These are phyloP conservation scores for Boulengeromyrus knoepffleri DNA, from an alignment of 2,113 vertebrate species.

Conservation along the genomic window DNA sequence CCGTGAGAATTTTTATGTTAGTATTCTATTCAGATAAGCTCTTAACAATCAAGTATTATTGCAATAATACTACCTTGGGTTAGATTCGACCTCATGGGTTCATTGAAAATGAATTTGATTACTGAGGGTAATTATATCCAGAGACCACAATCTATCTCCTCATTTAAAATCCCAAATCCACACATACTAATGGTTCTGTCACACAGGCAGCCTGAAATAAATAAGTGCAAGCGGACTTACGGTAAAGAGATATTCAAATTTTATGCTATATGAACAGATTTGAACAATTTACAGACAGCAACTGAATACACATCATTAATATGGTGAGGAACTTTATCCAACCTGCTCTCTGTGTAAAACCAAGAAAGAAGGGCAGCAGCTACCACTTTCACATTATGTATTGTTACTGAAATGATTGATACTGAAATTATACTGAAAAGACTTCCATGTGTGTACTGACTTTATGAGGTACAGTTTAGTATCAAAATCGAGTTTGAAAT, in stretches of 20 bases:
- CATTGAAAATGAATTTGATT: constrained; percentile 6
- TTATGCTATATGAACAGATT: not conserved
- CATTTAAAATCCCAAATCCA: not conserved
- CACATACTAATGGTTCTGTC: not conserved
- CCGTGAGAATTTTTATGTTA: not conserved
- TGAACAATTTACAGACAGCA: not conserved
- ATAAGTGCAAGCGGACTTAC: not conserved
- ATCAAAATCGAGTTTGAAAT: not conserved
- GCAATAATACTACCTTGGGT: not conserved
- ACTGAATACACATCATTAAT: not conserved
- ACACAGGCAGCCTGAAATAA: not conserved
- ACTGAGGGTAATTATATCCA: not conserved
- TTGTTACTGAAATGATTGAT: not conserved
- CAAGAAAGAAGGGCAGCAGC: not conserved
- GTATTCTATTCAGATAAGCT: not conserved
- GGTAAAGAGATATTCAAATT: not conserved
- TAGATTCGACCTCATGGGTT: not conserved
- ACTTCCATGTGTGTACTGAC: not conserved
- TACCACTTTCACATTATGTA: not conserved
- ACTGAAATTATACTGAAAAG: not conserved
- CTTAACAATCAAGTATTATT: constrained; percentile 2
- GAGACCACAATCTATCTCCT: not conserved
- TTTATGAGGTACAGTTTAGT: not conserved
- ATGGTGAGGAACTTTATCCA: not conserved
- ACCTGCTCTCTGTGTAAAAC: not conserved